Evolutionary conservation across 1,140 invertebrate species (phyloP), one percentile per base, ranked within the genome.

Genomic region (Maconellicoccus hirsutus): DNA sequence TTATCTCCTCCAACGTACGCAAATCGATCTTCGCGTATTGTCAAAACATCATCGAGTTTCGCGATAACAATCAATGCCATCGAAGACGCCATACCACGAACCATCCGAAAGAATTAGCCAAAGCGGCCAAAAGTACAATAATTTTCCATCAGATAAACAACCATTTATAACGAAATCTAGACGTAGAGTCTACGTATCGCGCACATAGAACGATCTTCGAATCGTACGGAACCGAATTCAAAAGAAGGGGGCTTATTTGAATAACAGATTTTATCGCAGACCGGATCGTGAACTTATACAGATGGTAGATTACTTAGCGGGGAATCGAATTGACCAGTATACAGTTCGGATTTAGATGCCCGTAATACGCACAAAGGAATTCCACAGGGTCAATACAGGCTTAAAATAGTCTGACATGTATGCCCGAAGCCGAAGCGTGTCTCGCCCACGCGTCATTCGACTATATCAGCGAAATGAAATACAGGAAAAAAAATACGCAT

Each of bases 351-450:
- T 52, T 52, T 52, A 52, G 42, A 52, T 52, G 42, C 3, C 42
- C 42, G 42, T 52, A 52, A 52, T 52, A 52, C 42, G 42, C 16
- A 52, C 42, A 52, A 52, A 52, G n/a, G 42, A 52, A 52, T 52
- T 52, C 42, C 42, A 52, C 42, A 52, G 42, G 42, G 42, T 52
- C 42, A 52, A 52, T 52, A 52, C 42, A 52, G n/a, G 42, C 42
- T 52, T 52, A 52, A 52, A 52, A 52, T 52, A 52, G 42, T 52
- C 42, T 52, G 42, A 52, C 42, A 52, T 52, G 42, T 52, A 52
- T 52, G 42, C 42, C 42, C n/a, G n/a, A 52, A 52, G 42, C 42
- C 42, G 42, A 52, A 52, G 42, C 42, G 42, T 52, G 42, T 52
- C 42, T 52, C 42, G n/a, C 42, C 42, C 42, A 52, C 42, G 42